Evolutionary conservation across 2,797 vertebrate species (phyloP), one percentile per base, ranked within the genome.

Genomic region (Hydrophis major): DNA sequence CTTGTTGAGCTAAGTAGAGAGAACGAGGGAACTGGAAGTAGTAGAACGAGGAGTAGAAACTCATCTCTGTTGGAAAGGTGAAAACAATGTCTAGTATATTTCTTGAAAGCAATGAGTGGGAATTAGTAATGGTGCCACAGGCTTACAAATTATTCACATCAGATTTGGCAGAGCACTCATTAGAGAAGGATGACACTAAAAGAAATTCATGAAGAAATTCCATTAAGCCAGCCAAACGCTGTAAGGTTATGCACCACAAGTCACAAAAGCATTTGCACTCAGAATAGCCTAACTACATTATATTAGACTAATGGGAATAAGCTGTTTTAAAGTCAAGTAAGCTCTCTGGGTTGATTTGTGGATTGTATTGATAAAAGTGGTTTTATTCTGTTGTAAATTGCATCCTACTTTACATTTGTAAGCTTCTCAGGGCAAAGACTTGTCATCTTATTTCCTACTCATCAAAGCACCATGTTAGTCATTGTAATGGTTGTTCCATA

Each of bases 1-100:
- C 94, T 96, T 96, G 89, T 90, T 93, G 59, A 93, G 47, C 93
- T 96, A 93, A 55, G 94, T 94, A 94, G 60, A 55, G 87, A 93
- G 93, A 95, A 88, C 91, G 32, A 37, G 92, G 94, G 88, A 93
- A 42, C 27, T 94, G 42, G 55, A 92, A 95, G 93, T 96, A 92
- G 56, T 93, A 32, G 32, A 32, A 32, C 86, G 74, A 14, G 89
- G 11, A 50, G 93, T 89, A 92, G 91, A 96, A 95, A 91, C 28
- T 57, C 91, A 94, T 28, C 91, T 91, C 74, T 92, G 63, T 87
- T 20, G 92, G 94, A 95, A 94, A 90, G 92, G 63, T 94, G 50
- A 96, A 95, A 95, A 95, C 87, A 86, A 20, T 90, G 57, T 69
- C 6, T 74, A 90, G 53, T 86, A 27, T 90, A 96, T 88, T 61